Conservation (phyloP, 2,888 invertebrate genomes). For the Uropetala carovei region DNA sequence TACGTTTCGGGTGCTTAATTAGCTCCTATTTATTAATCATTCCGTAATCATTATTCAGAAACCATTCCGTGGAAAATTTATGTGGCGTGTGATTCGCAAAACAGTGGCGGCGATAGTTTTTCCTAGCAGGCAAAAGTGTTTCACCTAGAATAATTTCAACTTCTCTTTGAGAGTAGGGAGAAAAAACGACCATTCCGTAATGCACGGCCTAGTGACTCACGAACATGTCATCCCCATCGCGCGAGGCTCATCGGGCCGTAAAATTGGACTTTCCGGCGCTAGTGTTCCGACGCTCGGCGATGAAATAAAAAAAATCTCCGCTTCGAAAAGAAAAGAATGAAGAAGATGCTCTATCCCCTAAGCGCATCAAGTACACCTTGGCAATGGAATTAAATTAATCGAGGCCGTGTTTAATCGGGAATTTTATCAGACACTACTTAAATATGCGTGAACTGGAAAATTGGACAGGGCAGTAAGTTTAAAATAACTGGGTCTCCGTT, state of each 20-base stretch:
- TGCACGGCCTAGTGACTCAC: conserved; percentile 49
- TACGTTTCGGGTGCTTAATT: neutral
- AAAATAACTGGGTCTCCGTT: neutral
- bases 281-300: neutral
- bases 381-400: conserved; percentile 7
- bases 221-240: conserved; percentile 34
- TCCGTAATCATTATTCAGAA: neutral
- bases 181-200: neutral
- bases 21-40: conserved; percentile 3
- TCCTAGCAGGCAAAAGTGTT: neutral
- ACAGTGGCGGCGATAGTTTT: neutral
- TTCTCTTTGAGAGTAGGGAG: neutral
- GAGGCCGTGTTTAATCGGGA: neutral
- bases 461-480: neutral
- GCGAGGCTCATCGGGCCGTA: conserved; percentile 22
- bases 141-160: conserved; percentile 42
- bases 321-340: neutral
- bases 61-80: neutral
- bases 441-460: neutral
- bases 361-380: neutral
- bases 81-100: conserved; percentile 22
- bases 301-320: neutral
- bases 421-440: neutral
- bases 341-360: conserved; percentile 9
- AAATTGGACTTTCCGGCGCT: conserved; percentile 29